A percentile compares a stretch with the other conserved stretches of the same genome.
These are phyloP conservation scores for Psittacula echo DNA, from an alignment of 2,797 vertebrate genomes.

Conservation along the genomic window DNA sequence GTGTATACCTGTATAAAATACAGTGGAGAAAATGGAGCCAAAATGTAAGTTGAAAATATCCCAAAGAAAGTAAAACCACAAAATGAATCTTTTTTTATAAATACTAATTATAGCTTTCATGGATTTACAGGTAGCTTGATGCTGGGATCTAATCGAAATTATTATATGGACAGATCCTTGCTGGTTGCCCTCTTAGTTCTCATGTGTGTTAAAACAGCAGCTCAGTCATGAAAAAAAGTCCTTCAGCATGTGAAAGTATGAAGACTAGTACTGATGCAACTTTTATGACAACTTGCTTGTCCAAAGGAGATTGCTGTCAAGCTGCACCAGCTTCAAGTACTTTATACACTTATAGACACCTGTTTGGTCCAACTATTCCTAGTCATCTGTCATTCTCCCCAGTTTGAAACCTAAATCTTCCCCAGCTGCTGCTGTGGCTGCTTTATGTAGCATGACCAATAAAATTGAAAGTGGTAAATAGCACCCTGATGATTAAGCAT, in stretches of 20 bases:
- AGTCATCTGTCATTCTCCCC: background rate
- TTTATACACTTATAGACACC: rapidly evolving
- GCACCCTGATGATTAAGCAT: background rate
- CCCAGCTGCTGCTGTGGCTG: background rate
- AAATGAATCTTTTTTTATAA: background rate
- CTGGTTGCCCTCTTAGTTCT: background rate
- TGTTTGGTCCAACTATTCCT: background rate
- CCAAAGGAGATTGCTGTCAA: background rate
- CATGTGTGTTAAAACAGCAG: background rate
- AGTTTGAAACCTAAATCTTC: conserved; percentile 1
- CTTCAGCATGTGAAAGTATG: background rate
- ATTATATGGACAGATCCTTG: background rate
- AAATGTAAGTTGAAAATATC: background rate
- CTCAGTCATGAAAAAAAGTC: background rate
- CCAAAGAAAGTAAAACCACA: background rate
- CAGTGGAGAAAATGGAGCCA: background rate
- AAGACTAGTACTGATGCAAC: background rate
- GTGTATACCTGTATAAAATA: background rate
- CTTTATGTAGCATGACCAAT: background rate
- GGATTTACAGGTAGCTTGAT: background rate
- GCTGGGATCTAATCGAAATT: background rate
- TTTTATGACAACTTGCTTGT: background rate
- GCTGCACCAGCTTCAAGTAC: background rate
- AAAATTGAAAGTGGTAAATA: background rate
- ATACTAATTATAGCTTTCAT: background rate